Evolutionary conservation across 2,797 vertebrate species (phyloP).

Genomic region (Heliangelus exortis): DNA sequence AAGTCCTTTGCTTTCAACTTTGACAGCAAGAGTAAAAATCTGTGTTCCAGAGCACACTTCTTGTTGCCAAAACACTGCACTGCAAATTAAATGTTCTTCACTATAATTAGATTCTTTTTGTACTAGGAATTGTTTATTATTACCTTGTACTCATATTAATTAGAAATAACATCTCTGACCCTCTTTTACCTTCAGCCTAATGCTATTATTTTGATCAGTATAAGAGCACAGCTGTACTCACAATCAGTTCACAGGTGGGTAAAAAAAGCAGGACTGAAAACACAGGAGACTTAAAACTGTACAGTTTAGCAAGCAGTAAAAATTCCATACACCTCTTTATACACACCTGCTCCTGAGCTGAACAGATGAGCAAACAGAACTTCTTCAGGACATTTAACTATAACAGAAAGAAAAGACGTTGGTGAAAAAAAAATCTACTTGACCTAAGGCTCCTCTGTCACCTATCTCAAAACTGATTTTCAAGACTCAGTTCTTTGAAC

Average conservation of each 20-base stretch:
- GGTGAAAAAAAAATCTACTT: not conserved
- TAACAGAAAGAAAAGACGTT: not conserved
- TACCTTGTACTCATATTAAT: not conserved
- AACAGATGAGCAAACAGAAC: not conserved
- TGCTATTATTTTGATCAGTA: not conserved
- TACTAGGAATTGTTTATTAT: not conserved
- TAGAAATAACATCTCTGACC: slow-evolving; percentile 17
- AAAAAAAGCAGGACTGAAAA: not conserved
- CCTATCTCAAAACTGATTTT: not conserved
- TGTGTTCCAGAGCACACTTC: not conserved
- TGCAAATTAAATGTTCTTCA: not conserved
- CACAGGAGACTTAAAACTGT: not conserved
- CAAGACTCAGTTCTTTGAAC: not conserved
- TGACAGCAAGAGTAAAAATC: not conserved
- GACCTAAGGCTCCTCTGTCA: not conserved
- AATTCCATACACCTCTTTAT: not conserved
- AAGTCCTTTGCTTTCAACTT: not conserved
- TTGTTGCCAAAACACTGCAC: not conserved
- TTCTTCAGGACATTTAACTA: not conserved
- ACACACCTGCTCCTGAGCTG: not conserved
- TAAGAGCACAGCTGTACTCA: not conserved
- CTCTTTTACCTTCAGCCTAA: not conserved
- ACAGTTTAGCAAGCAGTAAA: not conserved
- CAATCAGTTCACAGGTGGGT: rapidly evolving
- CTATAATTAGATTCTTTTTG: not conserved